phyloP scores from a whole-genome alignment of 2,888 invertebrate genomes.

The Unio delphinus region DNA sequence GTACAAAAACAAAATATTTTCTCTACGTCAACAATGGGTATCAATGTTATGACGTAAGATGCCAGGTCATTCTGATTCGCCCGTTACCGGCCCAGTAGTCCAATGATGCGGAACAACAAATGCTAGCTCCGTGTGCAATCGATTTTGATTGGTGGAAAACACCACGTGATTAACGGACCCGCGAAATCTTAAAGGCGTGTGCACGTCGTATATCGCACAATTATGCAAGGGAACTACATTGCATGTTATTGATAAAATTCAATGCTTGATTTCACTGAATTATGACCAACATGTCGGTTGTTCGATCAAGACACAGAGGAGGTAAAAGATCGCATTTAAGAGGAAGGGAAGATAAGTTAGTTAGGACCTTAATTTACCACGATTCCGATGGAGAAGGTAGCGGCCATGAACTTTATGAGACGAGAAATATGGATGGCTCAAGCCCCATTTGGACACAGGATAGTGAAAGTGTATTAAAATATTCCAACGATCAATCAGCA shows the following conservation, averaged over 20 bases:
- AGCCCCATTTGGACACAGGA: slow-evolving; percentile 42
- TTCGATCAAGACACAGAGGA: slow-evolving; percentile 37
- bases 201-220: slow-evolving; percentile 20
- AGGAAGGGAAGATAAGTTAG: slow-evolving; percentile 40
- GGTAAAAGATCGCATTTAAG: slow-evolving; percentile 39
- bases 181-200: slow-evolving; percentile 57
- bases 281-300: slow-evolving; percentile 36
- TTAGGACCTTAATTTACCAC: slow-evolving; percentile 45
- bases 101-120: too few relatives aligned
- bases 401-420: slow-evolving; percentile 33
- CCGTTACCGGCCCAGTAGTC: too few relatives aligned
- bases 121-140: too few relatives aligned
- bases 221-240: too few relatives aligned
- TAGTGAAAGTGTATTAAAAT: slow-evolving; percentile 19
- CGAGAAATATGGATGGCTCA: slow-evolving; percentile 21
- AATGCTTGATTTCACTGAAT: slow-evolving; percentile 1
- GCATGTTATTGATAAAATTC: neutral
- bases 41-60: too few relatives aligned
- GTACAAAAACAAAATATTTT: too few relatives aligned
- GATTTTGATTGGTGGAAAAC: slow-evolving; percentile 45
- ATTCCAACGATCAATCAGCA: slow-evolving; percentile 33
- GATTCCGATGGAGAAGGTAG: slow-evolving; percentile 52
- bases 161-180: slow-evolving; percentile 62
- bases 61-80: too few relatives aligned
- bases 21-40: too few relatives aligned